Evolutionary conservation across 2,113 vertebrate genomes (phyloP), one percentile per base, ranked within the genome.

Genomic region (Mesembrinibis cayennensis): DNA sequence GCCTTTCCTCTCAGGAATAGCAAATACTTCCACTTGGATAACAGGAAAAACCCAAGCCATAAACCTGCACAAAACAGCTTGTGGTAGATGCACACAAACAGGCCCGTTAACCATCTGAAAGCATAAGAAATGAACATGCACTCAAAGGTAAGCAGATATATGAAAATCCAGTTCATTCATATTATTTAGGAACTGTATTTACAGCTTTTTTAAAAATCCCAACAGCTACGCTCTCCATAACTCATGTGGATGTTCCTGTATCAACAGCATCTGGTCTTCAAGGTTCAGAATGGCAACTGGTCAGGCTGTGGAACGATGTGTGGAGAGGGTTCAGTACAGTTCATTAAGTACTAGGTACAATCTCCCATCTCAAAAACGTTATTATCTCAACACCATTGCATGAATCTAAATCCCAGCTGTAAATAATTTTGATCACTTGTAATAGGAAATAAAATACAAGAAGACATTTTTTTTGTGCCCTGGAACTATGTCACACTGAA

Each of bases 291-390:
- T 0, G 13, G 59, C 27, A 70, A 1, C 44, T 29, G 44, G 19
- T 50, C 62, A 9, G 58, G 32, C 44, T 72, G 21, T 4, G 29
- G 14, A 67, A 34, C 0, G 0, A 9, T 11, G 47, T 9, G 53
- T 5, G 7, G 56, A 55, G 59, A 69, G 20, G 0, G 3, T 19
- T 86, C 4, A 3, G 16, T 26, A 61, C 7, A 26, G 26, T 5
- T 47, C 61, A 7, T 23, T 19, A 23, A 0, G 2, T 42, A 44
- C 18, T 23, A 45, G 25, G 9, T 13, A 69, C 47, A 9, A 12
- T 1, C 26, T 62, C 36, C 17, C 16, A 13, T 49, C 30, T 42
- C 70, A 66, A 29, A 79, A 23, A 29, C 50, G 10, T 27, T 7
- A 26, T 8, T 27, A 55, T n/a, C 25, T 73, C 49, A 69, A 2